Evolutionary conservation across 2,113 vertebrate genomes (phyloP).

Genomic region (Rostratula benghalensis): DNA sequence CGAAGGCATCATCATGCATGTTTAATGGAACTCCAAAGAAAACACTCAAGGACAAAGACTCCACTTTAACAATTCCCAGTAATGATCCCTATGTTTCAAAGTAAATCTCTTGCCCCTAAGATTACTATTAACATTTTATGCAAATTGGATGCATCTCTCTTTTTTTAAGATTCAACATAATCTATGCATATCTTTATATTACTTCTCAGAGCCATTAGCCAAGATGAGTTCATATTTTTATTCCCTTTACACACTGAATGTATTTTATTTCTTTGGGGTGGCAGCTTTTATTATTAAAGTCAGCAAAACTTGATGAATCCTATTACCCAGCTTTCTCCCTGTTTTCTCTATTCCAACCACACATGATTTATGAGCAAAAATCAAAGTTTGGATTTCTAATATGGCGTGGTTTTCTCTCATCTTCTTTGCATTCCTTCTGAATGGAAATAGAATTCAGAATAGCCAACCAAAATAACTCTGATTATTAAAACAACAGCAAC

Average conservation of each 20-base stretch:
- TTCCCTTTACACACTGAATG: conserved; percentile 19
- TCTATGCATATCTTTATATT: conserved; percentile 53
- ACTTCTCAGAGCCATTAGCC: conserved; percentile 57
- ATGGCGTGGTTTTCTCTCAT: neutral
- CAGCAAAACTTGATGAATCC: conserved; percentile 43
- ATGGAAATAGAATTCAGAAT: neutral
- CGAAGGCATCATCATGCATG: neutral
- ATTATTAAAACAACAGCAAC: neutral
- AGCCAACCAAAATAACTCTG: neutral
- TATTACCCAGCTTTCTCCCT: neutral
- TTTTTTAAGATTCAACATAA: conserved; percentile 39
- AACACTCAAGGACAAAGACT: conserved; percentile 46
- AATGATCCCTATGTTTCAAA: conserved; percentile 10
- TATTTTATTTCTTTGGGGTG: conserved; percentile 48
- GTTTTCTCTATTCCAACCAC: neutral
- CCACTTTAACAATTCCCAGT: neutral
- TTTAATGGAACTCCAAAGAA: conserved; percentile 18
- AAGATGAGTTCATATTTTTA: conserved; percentile 55
- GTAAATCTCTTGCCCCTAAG: conserved; percentile 33
- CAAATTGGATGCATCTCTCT: conserved; percentile 54
- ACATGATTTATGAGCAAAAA: conserved; percentile 47
- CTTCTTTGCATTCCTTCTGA: neutral
- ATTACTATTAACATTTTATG: conserved; percentile 56
- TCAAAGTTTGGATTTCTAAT: neutral
- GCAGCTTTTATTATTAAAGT: conserved; percentile 61